Base-by-base conservation (phyloP, 2,113 vertebrate species). In the Leucopsar rothschildi region DNA sequence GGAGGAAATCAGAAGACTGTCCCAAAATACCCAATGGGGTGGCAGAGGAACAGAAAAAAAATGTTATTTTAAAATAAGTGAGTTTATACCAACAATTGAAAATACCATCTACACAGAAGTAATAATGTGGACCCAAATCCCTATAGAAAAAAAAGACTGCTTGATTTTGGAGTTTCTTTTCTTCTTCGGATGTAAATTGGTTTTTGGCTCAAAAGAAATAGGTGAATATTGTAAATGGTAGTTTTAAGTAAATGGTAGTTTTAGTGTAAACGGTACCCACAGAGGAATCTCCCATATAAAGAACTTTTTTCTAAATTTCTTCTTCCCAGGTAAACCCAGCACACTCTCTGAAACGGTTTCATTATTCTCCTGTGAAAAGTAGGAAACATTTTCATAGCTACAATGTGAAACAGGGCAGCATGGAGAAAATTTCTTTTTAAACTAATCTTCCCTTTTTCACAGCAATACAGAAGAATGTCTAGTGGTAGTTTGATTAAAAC, bases 291-390 rank as follows among this genome's bases (percentile, higher is more conserved):
- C 39, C 39, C 39, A 39, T 11, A 39, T 10, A 39, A 39, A 39
- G 39, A 39, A 39, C 39, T 39, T 39, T 39, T 39, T 39, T 39
- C 39, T 39, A 11, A 39, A 39, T 39, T 39, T 39, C 39, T 39
- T 39, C 39, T 39, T 39, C 39, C 39, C 39, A 39, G 39, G 39
- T 39, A 39, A 39, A 39, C 39, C 39, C 39, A 39, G 10, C 39
- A 39, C 39, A 81, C 40, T 80, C 27, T 78, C 65, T 71, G 55
- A 77, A 39, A 80, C 11, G 37, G 21, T 78, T 88, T 57, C 39
- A 45, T 87, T 72, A 17, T 75, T 18, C 29, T 82, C 28, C n/a
- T n/a, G 2, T 75, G 81, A 92, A 96, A 63, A 89, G 84, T 14
- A 87, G 66, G 73, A 95, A 68, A 23, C 2, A 11, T 42, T 93